Evolutionary conservation across 92 coral and sea anemone genomes (phyloP).

Genomic region (Parazoanthus swiftii): DNA sequence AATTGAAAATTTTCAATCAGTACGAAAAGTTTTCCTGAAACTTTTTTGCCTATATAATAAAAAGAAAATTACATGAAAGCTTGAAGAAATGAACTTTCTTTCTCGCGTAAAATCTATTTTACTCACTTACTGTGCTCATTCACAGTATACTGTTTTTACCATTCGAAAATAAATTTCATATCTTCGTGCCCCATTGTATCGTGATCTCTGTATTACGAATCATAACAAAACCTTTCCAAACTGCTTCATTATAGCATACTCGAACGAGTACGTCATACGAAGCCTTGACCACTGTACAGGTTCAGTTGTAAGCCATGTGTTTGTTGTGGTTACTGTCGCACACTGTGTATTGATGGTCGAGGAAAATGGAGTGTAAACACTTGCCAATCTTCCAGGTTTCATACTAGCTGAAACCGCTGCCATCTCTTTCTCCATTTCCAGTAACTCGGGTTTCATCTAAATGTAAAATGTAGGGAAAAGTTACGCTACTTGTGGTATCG

Average conservation of each 20-base stretch:
- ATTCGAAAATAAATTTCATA: no score
- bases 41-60: no score
- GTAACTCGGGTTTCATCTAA: constrained; percentile 41
- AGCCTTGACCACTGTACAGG: constrained; percentile 98
- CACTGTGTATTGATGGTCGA: constrained; percentile 53
- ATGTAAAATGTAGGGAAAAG: background rate
- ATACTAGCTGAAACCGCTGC: constrained; percentile 69
- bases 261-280: constrained; percentile 96
- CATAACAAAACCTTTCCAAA: constrained; percentile 85
- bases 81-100: no score
- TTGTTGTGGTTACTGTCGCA: constrained; percentile 66
- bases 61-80: no score
- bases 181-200: no score
- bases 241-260: constrained; percentile 95
- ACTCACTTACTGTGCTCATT: no score
- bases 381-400: constrained; percentile 51
- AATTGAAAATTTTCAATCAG: no score
- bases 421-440: constrained; percentile 52
- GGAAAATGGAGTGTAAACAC: constrained; percentile 36
- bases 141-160: no score
- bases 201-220: background rate
- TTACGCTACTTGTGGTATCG: background rate
- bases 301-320: constrained; percentile 82
- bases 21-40: no score
- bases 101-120: no score